Evolutionary conservation across 2,113 vertebrate species (phyloP).

Genomic region (Perca schrenkii): DNA sequence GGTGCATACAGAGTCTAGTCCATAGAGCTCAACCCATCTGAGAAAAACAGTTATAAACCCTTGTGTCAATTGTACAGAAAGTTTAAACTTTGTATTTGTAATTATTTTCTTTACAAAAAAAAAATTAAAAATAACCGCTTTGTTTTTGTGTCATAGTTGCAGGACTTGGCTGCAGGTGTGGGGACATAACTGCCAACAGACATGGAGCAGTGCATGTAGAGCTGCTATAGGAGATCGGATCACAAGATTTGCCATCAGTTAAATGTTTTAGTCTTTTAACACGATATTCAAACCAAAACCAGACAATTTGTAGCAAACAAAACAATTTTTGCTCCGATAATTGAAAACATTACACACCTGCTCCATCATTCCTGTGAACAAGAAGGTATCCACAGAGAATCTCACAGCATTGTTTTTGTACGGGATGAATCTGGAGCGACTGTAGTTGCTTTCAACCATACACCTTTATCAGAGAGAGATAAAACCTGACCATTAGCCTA

Average conservation of each 20-base stretch:
- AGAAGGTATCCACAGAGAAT: conserved; percentile 80
- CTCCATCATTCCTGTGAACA: conserved; percentile 62
- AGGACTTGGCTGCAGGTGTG: conserved; percentile 76
- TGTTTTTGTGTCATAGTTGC: conserved; percentile 72
- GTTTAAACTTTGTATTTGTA: not conserved
- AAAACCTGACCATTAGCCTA: not conserved
- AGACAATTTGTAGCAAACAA: not conserved
- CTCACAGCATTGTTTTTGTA: conserved; percentile 67
- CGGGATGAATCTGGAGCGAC: conserved; percentile 75
- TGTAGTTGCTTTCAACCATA: conserved; percentile 72
- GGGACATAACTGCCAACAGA: conserved; percentile 46
- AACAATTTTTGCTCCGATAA: not conserved
- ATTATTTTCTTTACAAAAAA: not conserved
- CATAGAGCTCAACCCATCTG: conserved; percentile 83
- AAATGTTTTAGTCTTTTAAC: not conserved
- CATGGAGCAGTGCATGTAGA: conserved; percentile 83
- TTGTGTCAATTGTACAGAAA: not conserved
- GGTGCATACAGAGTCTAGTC: conserved; percentile 62
- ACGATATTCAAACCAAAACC: not conserved
- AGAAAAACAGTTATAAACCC: not conserved
- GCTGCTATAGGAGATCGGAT: conserved; percentile 39
- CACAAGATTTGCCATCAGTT: not conserved
- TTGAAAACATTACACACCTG: conserved; percentile 59
- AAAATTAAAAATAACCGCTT: conserved; percentile 53
- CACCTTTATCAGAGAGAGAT: conserved; percentile 67